phyloP scores from a whole-genome alignment of 2,113 vertebrate species.

The Hiodon alosoides region DNA sequence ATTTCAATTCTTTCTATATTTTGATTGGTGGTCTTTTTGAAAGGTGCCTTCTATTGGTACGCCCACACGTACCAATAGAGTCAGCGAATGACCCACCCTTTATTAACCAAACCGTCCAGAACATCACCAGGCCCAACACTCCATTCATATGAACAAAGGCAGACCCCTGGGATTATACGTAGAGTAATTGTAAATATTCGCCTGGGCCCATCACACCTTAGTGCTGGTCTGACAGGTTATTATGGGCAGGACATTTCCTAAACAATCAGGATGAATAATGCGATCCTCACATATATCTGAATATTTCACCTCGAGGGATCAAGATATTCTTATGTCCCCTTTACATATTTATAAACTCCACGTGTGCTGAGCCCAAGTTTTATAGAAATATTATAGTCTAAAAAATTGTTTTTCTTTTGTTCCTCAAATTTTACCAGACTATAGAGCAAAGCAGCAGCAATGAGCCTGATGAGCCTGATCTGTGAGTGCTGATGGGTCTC shows the following conservation, averaged over 20 bases:
- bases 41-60: not conserved
- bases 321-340: not conserved
- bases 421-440: not conserved
- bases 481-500: not conserved
- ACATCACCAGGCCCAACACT: not conserved
- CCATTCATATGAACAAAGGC: conserved; percentile 6
- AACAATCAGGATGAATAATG: conserved; percentile 32
- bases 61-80: not conserved
- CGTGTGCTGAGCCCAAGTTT: not conserved
- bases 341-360: not conserved
- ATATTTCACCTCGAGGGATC: not conserved
- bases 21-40: not conserved
- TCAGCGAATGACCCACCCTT: not conserved
- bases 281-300: not conserved
- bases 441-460: not conserved
- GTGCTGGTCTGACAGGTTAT: conserved; percentile 14
- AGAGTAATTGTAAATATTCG: not conserved
- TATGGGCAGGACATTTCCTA: conserved; percentile 39
- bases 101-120: not conserved
- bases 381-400: too few species aligned
- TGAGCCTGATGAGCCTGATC: not conserved
- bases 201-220: not conserved
- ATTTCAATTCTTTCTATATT: too few species aligned
- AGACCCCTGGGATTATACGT: not conserved
- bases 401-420: not conserved